Evolutionary conservation across 2,888 invertebrate species (phyloP).

Genomic region (Colostygia pectinataria): DNA sequence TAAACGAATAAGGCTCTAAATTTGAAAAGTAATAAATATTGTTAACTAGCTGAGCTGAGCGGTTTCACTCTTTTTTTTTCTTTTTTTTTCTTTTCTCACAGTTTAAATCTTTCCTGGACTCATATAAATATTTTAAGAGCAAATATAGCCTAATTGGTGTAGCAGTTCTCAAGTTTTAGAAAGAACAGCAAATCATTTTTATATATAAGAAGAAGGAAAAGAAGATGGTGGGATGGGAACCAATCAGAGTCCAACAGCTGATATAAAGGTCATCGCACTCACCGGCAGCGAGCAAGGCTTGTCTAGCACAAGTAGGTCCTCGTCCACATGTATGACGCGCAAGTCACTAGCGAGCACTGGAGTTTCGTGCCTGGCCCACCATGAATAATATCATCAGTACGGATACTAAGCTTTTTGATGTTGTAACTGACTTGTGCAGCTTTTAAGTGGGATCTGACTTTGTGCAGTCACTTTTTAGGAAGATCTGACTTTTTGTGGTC

Average conservation of each 20-base stretch:
- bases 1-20: neutral
- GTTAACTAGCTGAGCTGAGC: too few relatives aligned
- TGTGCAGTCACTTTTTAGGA: slow-evolving; percentile 36
- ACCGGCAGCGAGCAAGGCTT: slow-evolving; percentile 95
- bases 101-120: too few relatives aligned
- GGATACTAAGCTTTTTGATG: slow-evolving; percentile 42
- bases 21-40: too few relatives aligned
- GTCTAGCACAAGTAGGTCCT: slow-evolving; percentile 93
- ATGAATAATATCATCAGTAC: slow-evolving; percentile 56
- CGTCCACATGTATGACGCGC: slow-evolving; percentile 91
- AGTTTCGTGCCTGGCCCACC: slow-evolving; percentile 91
- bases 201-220: neutral
- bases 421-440: slow-evolving; percentile 45
- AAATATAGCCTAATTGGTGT: too few relatives aligned
- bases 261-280: slow-evolving; percentile 73
- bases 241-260: slow-evolving; percentile 27
- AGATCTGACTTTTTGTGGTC: neutral
- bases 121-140: too few relatives aligned
- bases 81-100: too few relatives aligned
- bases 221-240: neutral
- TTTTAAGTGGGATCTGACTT: slow-evolving; percentile 34
- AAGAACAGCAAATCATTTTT: too few relatives aligned
- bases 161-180: too few relatives aligned
- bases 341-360: slow-evolving; percentile 91
- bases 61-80: too few relatives aligned